phyloP scores from a whole-genome alignment of 2,113 vertebrate genomes.

The Pollimyrus isidori region DNA sequence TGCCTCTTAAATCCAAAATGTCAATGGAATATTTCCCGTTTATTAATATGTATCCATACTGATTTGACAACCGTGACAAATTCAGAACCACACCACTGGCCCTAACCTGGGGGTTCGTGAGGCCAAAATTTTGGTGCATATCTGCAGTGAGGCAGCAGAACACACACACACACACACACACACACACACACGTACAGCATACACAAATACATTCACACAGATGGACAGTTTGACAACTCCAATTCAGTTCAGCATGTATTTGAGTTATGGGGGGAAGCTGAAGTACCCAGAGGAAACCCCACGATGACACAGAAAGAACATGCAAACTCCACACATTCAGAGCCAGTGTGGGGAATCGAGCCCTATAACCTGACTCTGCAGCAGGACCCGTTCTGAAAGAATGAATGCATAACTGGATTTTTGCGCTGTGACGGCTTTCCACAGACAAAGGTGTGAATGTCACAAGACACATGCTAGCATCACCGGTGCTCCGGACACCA shows the following conservation, averaged over 20 bases:
- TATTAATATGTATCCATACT: constrained; percentile 12
- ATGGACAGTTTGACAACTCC: neutral
- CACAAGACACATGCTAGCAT: neutral
- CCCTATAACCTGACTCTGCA: neutral
- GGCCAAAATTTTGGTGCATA: neutral
- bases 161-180: neutral
- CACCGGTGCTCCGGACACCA: neutral
- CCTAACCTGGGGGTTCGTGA: neutral
- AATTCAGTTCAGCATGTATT: neutral
- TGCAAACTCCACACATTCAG: neutral
- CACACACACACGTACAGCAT: neutral
- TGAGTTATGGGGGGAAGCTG: neutral
- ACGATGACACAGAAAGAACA: neutral
- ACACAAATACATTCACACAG: neutral
- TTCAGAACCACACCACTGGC: neutral
- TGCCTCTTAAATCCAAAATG: neutral
- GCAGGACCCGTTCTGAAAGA: neutral
- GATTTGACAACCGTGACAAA: neutral
- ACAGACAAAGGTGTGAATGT: neutral
- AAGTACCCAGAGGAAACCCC: neutral
- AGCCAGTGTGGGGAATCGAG: neutral
- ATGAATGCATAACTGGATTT: neutral
- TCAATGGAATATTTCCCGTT: neutral
- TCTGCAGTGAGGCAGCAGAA: neutral
- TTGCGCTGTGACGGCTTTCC: neutral